Percentiles rank a stretch among this genome's conserved stretches.
Evolutionary conservation across 2,113 vertebrate species (phyloP).

Genomic region (Halcyon malimbica): DNA sequence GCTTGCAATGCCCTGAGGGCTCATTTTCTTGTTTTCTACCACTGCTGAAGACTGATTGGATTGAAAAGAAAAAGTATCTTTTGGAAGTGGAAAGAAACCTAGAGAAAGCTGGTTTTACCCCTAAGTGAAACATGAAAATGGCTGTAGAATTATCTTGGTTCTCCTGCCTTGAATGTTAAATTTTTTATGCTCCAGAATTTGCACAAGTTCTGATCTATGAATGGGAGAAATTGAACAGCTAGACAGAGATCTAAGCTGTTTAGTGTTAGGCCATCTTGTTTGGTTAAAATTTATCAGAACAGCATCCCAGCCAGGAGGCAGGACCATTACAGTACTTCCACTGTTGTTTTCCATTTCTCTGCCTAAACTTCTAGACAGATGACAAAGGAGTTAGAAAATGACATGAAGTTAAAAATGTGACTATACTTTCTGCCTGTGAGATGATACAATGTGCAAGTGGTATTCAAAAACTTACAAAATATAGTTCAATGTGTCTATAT

Average conservation of each 20-base stretch:
- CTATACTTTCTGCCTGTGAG: not conserved
- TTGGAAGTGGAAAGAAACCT: not conserved
- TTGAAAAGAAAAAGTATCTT: not conserved
- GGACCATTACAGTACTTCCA: not conserved
- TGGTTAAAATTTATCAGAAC: not conserved
- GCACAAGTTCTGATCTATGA: not conserved
- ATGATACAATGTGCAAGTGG: not conserved
- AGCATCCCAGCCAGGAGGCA: not conserved
- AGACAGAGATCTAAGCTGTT: not conserved
- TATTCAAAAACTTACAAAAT: not conserved
- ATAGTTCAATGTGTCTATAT: not conserved
- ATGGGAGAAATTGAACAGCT: not conserved
- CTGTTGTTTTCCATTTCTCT: not conserved
- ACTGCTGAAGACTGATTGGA: not conserved
- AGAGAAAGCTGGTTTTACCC: not conserved
- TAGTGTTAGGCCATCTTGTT: not conserved
- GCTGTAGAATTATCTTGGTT: not conserved
- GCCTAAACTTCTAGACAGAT: not conserved
- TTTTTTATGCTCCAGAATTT: not conserved
- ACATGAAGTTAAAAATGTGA: not conserved
- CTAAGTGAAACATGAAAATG: not conserved
- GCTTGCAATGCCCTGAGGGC: not conserved
- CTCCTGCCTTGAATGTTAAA: not conserved
- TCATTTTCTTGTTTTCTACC: not conserved
- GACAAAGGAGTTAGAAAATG: not conserved